Base-by-base conservation (phyloP, 2,113 vertebrate species). In the Paralichthys olivaceus region DNA sequence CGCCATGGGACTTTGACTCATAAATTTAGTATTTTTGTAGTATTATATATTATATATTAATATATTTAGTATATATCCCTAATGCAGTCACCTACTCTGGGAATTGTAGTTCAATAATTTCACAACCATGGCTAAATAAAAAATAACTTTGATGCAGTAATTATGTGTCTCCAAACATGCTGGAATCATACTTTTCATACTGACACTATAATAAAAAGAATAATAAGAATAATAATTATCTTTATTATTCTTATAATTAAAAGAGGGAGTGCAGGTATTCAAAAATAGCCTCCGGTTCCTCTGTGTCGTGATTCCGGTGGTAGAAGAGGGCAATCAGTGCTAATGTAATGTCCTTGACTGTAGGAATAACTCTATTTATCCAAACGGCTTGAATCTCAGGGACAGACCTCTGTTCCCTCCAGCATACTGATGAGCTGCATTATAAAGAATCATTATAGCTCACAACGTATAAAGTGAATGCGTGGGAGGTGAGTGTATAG, bases 401-500 rank as follows among this genome's bases (percentile, higher is more conserved):
- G 72, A 69, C 5, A 25, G 56, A 74, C 19, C 23, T n/a, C 14
- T 5, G 55, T 45, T 79, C 13, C 68, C 68, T 54, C 34, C 61
- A 73, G 86, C 71, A 88, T 90, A 83, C 84, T 69, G 66, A 91
- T 91, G 80, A 83, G 78, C 68, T 77, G 73, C 61, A 71, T 63
- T 62, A 78, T 75, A 63, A 54, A 77, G 61, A 63, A 49, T 82
- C 75, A 86, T 88, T 89, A 76, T 74, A 28, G 66, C 53, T 79
- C 57, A 57, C n/a, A 2, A 2, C 22, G 28, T 66, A 43, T 58
- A 63, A 64, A 5, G 37, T 45, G 37, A 29, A 29, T 64, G 26
- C 19, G 59, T 57, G 54, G 29, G 53, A 13, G 43, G 53, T 57
- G 25, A 55, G 49, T 19, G 14, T 65, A 25, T 45, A 37, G 34